phyloP scores from a whole-genome alignment of 1,140 invertebrate genomes.

The Neodiprion lecontei region DNA sequence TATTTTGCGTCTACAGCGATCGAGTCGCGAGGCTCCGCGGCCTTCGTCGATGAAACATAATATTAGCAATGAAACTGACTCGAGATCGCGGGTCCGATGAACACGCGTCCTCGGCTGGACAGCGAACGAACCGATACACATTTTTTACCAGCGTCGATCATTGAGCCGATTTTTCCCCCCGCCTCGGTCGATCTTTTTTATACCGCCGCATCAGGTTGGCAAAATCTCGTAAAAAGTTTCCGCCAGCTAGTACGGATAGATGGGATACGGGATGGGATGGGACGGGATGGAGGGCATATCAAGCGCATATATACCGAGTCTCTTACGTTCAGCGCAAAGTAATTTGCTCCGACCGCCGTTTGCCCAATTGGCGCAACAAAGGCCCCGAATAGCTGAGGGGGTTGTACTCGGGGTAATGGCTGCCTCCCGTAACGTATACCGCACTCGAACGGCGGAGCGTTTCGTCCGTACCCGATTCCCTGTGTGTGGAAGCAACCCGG shows the following conservation, averaged over 20 bases:
- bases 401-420: constrained; percentile 12
- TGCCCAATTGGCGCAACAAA: constrained; percentile 16
- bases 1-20: too few relatives aligned
- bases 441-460: not conserved
- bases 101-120: not conserved
- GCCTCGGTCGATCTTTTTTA: too few relatives aligned
- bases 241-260: too few relatives aligned
- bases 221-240: too few relatives aligned
- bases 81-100: not conserved
- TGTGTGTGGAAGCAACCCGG: not conserved
- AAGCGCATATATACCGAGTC: not conserved
- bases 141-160: not conserved
- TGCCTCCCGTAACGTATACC: constrained; percentile 12
- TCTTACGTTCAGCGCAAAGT: not conserved
- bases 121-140: not conserved
- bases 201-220: too few relatives aligned
- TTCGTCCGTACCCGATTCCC: constrained; percentile 8
- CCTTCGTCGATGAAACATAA: not conserved
- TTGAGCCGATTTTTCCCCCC: too few relatives aligned
- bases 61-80: constrained; percentile 1
- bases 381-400: constrained; percentile 7
- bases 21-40: too few relatives aligned
- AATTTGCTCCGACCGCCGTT: constrained; percentile 1
- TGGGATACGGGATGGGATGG: too few relatives aligned
- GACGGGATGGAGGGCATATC: too few relatives aligned